Conservation (phyloP, 2,888 invertebrate species). For the Ophonus ardosiacus region DNA sequence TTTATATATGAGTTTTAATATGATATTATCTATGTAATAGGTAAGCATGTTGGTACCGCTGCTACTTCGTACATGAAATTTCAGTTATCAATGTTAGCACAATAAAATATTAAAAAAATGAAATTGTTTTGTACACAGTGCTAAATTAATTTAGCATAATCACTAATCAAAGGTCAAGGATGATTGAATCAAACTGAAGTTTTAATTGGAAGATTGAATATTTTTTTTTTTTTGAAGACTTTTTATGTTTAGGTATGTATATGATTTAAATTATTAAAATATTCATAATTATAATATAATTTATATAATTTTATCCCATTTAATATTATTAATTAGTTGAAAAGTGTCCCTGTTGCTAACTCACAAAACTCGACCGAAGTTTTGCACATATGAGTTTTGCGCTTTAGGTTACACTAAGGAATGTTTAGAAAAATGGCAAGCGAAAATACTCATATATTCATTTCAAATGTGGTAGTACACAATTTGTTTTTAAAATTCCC, state of each 20-base stretch:
- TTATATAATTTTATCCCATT: neutral
- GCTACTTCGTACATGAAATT: too few species aligned
- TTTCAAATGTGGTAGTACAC: too few species aligned
- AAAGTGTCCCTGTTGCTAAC: neutral
- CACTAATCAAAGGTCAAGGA: constrained; percentile 40
- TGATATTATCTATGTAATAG: too few species aligned
- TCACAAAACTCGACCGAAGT: too few species aligned
- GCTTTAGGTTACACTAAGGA: neutral
- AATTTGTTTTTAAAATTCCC: too few species aligned
- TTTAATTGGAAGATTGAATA: neutral
- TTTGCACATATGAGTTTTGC: too few species aligned
- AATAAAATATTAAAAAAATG: constrained; percentile 3
- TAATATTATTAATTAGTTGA: neutral
- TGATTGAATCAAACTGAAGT: neutral
- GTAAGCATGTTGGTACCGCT: too few species aligned
- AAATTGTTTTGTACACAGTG: neutral
- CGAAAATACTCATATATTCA: too few species aligned
- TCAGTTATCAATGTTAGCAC: too few species aligned
- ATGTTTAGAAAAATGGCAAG: too few species aligned
- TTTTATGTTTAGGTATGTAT: neutral
- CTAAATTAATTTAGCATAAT: constrained; percentile 6
- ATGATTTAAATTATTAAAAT: neutral
- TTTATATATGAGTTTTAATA: neutral
- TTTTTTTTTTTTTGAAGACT: neutral
- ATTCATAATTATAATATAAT: neutral